Base-by-base conservation (phyloP, 2,113 vertebrate species). In the Trachemys scripta region DNA sequence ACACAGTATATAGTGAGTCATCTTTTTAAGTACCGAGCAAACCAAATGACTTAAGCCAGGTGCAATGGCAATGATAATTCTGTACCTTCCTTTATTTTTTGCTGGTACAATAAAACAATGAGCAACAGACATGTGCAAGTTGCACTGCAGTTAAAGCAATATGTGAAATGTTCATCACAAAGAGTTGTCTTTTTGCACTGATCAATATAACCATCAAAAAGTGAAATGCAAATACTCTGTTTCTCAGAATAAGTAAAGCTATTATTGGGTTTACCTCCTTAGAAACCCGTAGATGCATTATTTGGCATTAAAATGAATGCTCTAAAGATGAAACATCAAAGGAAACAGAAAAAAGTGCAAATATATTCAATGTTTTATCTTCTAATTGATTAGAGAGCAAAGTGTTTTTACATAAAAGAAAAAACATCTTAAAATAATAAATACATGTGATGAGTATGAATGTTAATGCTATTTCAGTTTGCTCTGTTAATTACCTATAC, bases 251-350 rank as follows among this genome's bases (percentile, higher is more conserved):
- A 91, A 57, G 45, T 56, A 88, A 86, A 2, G 11, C 56, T 76
- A 24, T 22, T 87, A 83, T 78, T 88, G 80, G 47, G 62, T 82
- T 94, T 0, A 0, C 79, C 90, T 93, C 90, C 87, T 95, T 89
- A 65, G 93, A 97, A 94, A 90, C 56, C 1, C 2, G 42, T 24
- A 96, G 94, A 84, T 72, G 53, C 69, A 45, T 76, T 84, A 93
- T 87, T 93, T 84, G 72, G 59, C 42, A 90, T 88, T 76, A 95
- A 90, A 91, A 92, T 65, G 31, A 29, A 91, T 87, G 24, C 87
- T 95, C 86, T 90, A 59, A 95, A 96, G 93, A 96, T 83, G 84
- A 95, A 93, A 93, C 84, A 94, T 81, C 87, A 96, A 95, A 86
- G 79, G 54, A 92, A 94, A 97, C 35, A 95, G 54, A 79, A 27